Conservation (phyloP, 2,888 invertebrate species). For the Trichacis sp. region DNA sequence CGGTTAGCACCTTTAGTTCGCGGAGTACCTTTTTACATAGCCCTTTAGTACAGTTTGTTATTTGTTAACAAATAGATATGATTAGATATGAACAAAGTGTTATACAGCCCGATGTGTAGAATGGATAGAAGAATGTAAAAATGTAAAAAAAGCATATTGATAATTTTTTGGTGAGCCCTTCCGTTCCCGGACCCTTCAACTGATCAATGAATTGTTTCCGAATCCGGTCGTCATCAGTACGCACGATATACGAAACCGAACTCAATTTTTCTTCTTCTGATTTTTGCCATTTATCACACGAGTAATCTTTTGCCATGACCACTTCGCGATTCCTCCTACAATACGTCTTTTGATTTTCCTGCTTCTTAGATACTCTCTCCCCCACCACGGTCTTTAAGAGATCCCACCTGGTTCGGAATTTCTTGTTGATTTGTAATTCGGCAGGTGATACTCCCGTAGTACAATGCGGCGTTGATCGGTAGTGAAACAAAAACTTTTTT, state of each 20-base stretch:
- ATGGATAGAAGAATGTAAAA: too few species aligned
- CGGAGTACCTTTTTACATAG: too few species aligned
- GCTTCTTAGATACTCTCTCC: slow-evolving; percentile 21
- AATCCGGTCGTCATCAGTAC: slow-evolving; percentile 80
- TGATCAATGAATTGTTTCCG: too few species aligned
- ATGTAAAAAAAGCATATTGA: too few species aligned
- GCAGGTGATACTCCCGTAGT: slow-evolving; percentile 15
- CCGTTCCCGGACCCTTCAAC: too few species aligned
- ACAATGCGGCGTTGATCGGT: slow-evolving; percentile 11
- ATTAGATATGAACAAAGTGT: too few species aligned
- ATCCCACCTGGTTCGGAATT: slow-evolving; percentile 6
- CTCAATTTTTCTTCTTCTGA: slow-evolving; percentile 16
- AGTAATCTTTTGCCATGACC: slow-evolving; percentile 37
- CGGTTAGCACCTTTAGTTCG: too few species aligned
- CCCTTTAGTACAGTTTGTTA: too few species aligned
- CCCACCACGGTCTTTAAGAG: slow-evolving; percentile 14
- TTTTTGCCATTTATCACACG: slow-evolving; percentile 16
- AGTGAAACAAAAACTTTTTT: not conserved
- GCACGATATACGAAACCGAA: slow-evolving; percentile 31
- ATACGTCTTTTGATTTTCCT: slow-evolving; percentile 13
- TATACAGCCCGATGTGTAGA: too few species aligned
- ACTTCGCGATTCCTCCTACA: slow-evolving; percentile 27
- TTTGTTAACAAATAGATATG: too few species aligned
- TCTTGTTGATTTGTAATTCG: slow-evolving; percentile 10
- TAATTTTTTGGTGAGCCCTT: too few species aligned